Percentiles rank a stretch among this genome's conserved stretches.
phyloP scores from a whole-genome alignment of 2,888 invertebrate genomes.

The Diarsia mendica region DNA sequence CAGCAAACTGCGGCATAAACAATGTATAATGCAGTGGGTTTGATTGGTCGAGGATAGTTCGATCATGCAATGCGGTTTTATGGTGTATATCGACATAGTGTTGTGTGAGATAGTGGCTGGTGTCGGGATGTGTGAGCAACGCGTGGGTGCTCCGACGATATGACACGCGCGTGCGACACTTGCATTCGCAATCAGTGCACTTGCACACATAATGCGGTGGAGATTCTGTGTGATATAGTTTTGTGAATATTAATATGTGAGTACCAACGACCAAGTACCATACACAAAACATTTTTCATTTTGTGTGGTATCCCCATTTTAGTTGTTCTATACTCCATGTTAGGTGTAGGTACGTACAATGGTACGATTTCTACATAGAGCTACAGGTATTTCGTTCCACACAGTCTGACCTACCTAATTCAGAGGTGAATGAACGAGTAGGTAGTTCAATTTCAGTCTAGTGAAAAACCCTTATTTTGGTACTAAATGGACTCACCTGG shows the following conservation, averaged over 20 bases:
- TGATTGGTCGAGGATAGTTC: constrained; percentile 39
- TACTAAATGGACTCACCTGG: background rate
- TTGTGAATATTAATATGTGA: constrained; percentile 9
- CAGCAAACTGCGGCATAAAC: constrained; percentile 33
- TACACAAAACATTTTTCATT: background rate
- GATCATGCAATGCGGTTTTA: constrained; percentile 37
- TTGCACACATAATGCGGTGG: constrained; percentile 62
- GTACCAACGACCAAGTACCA: background rate
- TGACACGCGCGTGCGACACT: constrained; percentile 85
- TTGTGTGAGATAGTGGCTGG: constrained; percentile 58
- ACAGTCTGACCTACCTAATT: background rate
- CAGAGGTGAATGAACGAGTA: background rate
- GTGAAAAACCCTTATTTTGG: too few relatives aligned
- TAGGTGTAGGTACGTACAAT: background rate
- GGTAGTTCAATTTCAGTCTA: background rate
- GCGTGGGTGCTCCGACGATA: constrained; percentile 83
- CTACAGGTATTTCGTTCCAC: background rate
- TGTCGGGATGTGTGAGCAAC: constrained; percentile 49
- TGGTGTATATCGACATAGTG: constrained; percentile 48
- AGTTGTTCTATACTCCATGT: background rate
- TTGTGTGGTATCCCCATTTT: background rate
- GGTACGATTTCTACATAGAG: background rate
- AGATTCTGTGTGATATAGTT: constrained; percentile 40
- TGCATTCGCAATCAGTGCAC: constrained; percentile 82
- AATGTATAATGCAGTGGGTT: constrained; percentile 27